Conservation (phyloP, 2,797 vertebrate species). For the Enteromius afrohamiltoni region DNA sequence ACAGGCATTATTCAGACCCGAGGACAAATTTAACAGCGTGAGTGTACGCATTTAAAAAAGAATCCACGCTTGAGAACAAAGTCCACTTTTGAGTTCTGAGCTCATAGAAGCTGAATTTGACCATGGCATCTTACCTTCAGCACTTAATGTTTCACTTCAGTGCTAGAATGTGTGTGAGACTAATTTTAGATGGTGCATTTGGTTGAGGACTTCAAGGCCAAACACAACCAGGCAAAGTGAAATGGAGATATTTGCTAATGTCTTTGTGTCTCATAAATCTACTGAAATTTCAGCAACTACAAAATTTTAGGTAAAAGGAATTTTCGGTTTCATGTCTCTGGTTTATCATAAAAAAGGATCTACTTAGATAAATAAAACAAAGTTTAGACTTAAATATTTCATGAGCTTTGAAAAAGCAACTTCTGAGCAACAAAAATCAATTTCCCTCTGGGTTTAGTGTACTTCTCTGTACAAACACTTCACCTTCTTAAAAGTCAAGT, state of each 20-base stretch:
- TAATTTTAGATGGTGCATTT: neutral
- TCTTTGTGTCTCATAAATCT: neutral
- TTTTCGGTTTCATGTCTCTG: neutral
- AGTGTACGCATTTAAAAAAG: neutral
- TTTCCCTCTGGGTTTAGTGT: slow-evolving; percentile 6
- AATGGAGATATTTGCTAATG: neutral
- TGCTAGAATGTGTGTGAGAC: neutral
- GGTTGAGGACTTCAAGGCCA: slow-evolving; percentile 8
- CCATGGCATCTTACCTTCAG: slow-evolving; percentile 8
- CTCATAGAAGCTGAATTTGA: slow-evolving; percentile 26
- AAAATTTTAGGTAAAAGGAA: neutral
- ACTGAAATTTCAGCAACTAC: neutral
- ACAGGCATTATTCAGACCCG: neutral
- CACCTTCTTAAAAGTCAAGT: slow-evolving; percentile 20
- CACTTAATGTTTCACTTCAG: neutral
- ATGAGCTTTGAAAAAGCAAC: neutral
- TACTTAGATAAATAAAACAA: neutral
- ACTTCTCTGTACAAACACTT: slow-evolving; percentile 6
- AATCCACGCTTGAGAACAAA: neutral
- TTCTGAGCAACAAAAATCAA: neutral
- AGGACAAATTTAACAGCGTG: neutral
- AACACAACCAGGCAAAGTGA: slow-evolving; percentile 2
- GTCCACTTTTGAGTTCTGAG: slow-evolving; percentile 11
- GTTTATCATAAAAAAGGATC: neutral
- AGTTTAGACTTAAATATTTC: neutral